phyloP scores from a whole-genome alignment of 2,797 vertebrate genomes.

The Prionace glauca region DNA sequence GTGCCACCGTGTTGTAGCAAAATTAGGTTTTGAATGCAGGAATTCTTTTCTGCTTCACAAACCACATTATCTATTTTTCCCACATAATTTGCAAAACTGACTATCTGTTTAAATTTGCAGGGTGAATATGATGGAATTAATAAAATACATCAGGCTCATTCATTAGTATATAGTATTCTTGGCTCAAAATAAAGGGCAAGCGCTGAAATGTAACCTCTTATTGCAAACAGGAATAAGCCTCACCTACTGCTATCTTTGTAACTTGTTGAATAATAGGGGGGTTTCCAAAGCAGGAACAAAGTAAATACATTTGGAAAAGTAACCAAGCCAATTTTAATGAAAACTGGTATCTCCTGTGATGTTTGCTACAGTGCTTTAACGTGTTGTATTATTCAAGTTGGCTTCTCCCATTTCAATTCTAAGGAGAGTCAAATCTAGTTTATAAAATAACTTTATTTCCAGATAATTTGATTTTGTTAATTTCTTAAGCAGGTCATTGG shows the following conservation, averaged over 20 bases:
- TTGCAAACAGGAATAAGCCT: background rate
- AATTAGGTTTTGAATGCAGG: background rate
- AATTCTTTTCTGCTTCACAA: background rate
- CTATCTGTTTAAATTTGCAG: background rate
- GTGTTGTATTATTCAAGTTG: background rate
- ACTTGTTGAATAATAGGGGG: background rate
- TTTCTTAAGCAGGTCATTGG: background rate
- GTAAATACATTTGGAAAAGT: background rate
- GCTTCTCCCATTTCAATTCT: background rate
- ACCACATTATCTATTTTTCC: background rate
- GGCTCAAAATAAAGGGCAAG: background rate
- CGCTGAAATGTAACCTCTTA: background rate
- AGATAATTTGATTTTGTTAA: background rate
- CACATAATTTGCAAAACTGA: background rate
- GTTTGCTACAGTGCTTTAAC: background rate
- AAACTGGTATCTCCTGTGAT: background rate
- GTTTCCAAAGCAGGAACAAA: background rate
- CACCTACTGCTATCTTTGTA: background rate
- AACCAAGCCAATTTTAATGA: background rate
- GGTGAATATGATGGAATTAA: background rate
- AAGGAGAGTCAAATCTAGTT: background rate
- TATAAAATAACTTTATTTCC: background rate
- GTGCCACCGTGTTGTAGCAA: too few species aligned
- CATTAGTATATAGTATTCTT: background rate
- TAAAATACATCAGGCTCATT: background rate